Evolutionary conservation across 2,113 vertebrate genomes (phyloP).

Genomic region (Xiphophorus couchianus): DNA sequence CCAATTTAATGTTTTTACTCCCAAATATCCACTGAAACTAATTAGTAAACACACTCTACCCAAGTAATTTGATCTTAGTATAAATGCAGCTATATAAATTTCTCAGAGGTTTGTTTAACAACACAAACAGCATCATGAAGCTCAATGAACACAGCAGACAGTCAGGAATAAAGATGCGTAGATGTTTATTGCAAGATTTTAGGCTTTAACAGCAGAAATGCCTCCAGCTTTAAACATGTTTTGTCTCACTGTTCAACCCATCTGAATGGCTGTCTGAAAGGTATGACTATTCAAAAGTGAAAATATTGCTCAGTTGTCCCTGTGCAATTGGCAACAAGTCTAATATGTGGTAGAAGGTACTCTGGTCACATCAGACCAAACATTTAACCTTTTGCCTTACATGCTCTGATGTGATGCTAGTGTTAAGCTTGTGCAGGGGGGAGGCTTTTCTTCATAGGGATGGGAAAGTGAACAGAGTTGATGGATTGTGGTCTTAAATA

Average conservation of each 20-base stretch:
- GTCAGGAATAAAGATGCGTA: not conserved
- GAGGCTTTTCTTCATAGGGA: not conserved
- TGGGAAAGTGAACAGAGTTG: not conserved
- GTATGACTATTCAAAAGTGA: not conserved
- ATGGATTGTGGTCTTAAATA: not conserved
- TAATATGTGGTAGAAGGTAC: not conserved
- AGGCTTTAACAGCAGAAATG: not conserved
- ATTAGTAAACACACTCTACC: not conserved
- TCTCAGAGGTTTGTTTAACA: not conserved
- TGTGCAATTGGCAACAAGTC: not conserved
- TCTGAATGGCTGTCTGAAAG: not conserved
- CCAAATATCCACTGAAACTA: not conserved
- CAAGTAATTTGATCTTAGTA: not conserved
- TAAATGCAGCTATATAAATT: not conserved
- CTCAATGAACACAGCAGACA: not conserved
- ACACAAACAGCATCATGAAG: not conserved
- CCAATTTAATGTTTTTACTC: not conserved
- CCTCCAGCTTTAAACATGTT: too few relatives aligned
- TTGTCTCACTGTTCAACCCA: not conserved
- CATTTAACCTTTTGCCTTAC: not conserved
- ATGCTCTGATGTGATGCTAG: not conserved
- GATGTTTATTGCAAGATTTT: not conserved
- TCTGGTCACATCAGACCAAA: not conserved
- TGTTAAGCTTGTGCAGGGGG: not conserved
- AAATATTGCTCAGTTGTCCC: not conserved